These are phyloP conservation scores for Lamprologus tigripictilis DNA, from an alignment of 2,113 vertebrate genomes.

Conservation along the genomic window DNA sequence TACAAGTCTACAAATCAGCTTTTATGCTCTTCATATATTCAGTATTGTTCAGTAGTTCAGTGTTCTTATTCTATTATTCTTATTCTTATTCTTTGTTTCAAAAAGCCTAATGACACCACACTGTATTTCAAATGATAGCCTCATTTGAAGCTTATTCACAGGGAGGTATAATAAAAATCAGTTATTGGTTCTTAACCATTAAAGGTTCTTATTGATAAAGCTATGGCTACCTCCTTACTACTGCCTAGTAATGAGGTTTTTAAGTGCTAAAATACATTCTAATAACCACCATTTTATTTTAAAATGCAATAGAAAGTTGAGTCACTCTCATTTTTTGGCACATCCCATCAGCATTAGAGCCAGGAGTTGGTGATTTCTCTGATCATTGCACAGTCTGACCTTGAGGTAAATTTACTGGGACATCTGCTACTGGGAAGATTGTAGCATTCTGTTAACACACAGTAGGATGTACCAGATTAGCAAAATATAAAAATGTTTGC, in stretches of 20 bases:
- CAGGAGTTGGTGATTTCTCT: background rate
- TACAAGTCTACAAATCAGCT: background rate
- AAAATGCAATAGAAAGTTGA: background rate
- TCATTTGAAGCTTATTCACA: background rate
- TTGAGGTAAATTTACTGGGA: background rate
- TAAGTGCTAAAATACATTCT: background rate
- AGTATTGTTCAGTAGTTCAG: background rate
- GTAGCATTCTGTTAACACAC: background rate
- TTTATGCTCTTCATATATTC: background rate
- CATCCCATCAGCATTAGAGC: background rate
- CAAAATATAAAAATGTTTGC: background rate
- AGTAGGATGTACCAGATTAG: background rate
- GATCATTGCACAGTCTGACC: background rate
- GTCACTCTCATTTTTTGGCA: background rate
- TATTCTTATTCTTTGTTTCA: background rate
- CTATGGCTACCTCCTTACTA: background rate
- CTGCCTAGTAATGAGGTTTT: background rate
- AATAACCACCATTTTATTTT: background rate
- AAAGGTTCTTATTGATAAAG: background rate
- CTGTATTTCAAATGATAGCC: background rate
- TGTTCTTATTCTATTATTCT: background rate
- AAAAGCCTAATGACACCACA: background rate
- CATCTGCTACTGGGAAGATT: background rate
- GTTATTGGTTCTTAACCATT: background rate
- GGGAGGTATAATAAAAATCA: background rate